Base-by-base conservation (phyloP, 1,140 invertebrate species). In the Aphidius gifuensis region DNA sequence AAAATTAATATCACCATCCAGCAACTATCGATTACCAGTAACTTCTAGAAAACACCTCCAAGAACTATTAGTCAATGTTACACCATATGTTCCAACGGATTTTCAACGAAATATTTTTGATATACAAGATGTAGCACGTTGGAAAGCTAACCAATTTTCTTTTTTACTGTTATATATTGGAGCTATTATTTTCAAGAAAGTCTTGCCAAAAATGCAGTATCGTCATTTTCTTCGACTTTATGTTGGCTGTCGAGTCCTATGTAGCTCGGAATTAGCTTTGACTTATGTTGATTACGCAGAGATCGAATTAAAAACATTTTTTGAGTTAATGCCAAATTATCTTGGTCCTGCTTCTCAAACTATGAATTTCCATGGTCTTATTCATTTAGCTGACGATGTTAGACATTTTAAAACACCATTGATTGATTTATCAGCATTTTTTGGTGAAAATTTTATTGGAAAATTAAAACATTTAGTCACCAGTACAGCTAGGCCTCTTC, bases 341-440 rank as follows among this genome's bases (percentile, higher is more conserved):
- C 66, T 68, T 50, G 65, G 66, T 21, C 9, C 51, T 11, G 55
- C 58, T 38, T 61, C 58, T 2, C 66, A 65, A 49, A 53, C 62
- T 16, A 45, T 68, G 21, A 66, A 66, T 46, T 57, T 70, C 38
- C 68, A 69, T 23, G 65, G 64, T 62, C 40, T 65, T 3, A 66
- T 70, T 11, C 63, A 68, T 38, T 39, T 68, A 32, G 38, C 63
- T 11, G 68, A 70, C 42, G 66, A 70, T 48, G 62, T 62, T 7
- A 38, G 40, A 43, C 9, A 68, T 43, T 58, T 68, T n/a, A 5
- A 63, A 48, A 38, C 60, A 23, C 60, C 64, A 1, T 16, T 69
- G 3, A 64, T 46, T 6, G 47, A 42, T 23, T 51, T 60, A 57
- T 68, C 66, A 9, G 60, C 68, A 23, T 69, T 68, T 46, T 64